A percentile compares a stretch with the other conserved stretches of the same genome.
These are phyloP conservation scores for Drosophila hawaiiensis DNA, from an alignment of 2,888 invertebrate genomes.

Conservation along the genomic window DNA sequence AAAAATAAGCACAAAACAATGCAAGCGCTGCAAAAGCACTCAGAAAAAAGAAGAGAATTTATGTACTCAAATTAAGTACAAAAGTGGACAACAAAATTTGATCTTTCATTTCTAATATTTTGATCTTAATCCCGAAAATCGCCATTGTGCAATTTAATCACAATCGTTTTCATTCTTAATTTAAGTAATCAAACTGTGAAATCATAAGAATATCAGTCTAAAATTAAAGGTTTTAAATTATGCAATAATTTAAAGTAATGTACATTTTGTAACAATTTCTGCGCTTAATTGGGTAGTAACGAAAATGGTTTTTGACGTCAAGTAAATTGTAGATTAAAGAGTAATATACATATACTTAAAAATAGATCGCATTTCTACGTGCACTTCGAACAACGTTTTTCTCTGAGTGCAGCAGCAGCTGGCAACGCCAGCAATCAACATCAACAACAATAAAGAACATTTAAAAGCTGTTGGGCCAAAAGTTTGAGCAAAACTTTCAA, in stretches of 20 bases:
- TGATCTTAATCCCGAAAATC: background rate
- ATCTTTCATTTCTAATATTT: background rate
- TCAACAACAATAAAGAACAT: slow-evolving; percentile 72
- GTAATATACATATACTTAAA: background rate
- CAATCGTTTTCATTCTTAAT: background rate
- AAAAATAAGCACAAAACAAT: slow-evolving; percentile 5
- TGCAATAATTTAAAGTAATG: background rate
- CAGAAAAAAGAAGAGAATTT: background rate
- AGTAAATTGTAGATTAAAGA: background rate
- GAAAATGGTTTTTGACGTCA: background rate
- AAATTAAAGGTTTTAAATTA: background rate
- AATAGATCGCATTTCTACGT: background rate
- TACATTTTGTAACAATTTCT: background rate
- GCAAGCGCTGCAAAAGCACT: slow-evolving; percentile 24
- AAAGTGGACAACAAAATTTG: background rate
- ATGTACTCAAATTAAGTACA: background rate
- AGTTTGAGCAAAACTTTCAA: slow-evolving; percentile 60
- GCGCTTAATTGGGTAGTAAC: background rate
- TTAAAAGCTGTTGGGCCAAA: slow-evolving; percentile 71
- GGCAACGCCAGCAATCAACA: slow-evolving; percentile 36
- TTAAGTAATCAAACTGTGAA: background rate
- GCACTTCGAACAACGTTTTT: background rate
- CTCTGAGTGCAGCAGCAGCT: slow-evolving; percentile 26
- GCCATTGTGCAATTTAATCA: background rate
- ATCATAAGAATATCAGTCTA: background rate